Conservation (phyloP, 2,113 vertebrate species). For the Vireo altiloquus region DNA sequence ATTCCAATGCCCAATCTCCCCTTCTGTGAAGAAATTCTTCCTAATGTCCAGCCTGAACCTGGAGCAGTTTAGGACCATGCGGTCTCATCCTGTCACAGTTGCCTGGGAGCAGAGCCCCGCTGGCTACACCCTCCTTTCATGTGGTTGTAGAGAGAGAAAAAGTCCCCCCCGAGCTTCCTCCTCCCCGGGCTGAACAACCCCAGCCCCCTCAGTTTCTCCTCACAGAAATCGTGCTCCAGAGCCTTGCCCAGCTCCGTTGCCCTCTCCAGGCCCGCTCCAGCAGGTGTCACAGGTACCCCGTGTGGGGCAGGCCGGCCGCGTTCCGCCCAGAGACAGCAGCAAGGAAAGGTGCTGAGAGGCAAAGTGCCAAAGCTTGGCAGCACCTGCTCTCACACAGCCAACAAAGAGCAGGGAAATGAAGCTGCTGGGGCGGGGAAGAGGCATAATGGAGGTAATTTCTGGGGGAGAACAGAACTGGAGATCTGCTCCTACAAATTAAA, state of each 20-base stretch:
- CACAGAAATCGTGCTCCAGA: background rate
- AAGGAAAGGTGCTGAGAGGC: background rate
- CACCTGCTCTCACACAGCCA: background rate
- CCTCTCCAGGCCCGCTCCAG: background rate
- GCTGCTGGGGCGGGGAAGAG: too few relatives aligned
- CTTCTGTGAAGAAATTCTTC: background rate
- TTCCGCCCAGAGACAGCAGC: fast-evolving
- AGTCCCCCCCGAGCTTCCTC: too few relatives aligned
- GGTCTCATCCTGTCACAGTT: background rate
- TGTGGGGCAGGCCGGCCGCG: fast-evolving
- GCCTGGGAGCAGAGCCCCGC: background rate
- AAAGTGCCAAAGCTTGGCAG: background rate
- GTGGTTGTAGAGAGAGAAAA: fast-evolving
- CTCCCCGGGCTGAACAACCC: background rate
- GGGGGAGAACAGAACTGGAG: background rate
- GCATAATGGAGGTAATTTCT: fast-evolving
- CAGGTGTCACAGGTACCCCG: fast-evolving
- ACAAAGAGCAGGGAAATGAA: background rate
- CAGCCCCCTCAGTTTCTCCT: background rate
- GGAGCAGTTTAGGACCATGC: fast-evolving
- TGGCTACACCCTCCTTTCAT: background rate
- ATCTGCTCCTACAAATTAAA: background rate
- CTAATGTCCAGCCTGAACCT: background rate
- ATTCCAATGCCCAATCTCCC: background rate
- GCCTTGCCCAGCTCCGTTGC: background rate